These are phyloP conservation scores for Apis dorsata DNA, from an alignment of 1,140 invertebrate species.

Conservation along the genomic window DNA sequence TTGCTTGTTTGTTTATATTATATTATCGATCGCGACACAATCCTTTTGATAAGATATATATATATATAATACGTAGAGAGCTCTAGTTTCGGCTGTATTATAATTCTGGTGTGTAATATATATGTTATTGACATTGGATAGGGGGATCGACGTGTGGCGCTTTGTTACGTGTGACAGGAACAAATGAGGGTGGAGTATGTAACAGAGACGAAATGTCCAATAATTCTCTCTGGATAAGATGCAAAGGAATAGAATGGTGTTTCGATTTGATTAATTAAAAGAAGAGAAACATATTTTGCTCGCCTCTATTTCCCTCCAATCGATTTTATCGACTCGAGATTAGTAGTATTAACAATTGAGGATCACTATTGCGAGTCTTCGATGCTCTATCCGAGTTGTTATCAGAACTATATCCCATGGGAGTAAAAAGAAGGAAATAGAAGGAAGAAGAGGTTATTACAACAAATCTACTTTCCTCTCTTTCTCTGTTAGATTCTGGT, in stretches of 20 bases:
- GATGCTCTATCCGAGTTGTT: constrained; percentile 40
- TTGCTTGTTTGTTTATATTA: not conserved
- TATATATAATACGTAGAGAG: too few relatives aligned
- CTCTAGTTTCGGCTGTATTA: not conserved
- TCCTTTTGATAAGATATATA: not conserved
- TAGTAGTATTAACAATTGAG: not conserved
- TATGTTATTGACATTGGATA: not conserved
- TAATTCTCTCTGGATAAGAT: not conserved
- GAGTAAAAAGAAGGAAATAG: not conserved
- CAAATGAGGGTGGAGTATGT: not conserved
- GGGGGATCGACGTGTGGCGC: not conserved
- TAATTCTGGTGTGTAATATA: not conserved
- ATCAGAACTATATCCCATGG: constrained; percentile 11
- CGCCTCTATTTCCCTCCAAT: not conserved
- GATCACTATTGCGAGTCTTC: constrained; percentile 10
- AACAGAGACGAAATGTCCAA: not conserved
- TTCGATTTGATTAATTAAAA: not conserved
- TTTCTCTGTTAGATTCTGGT: not conserved
- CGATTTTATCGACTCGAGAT: too few relatives aligned
- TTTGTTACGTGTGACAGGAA: not conserved
- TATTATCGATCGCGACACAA: not conserved
- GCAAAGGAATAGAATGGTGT: not conserved
- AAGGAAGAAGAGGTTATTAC: not conserved
- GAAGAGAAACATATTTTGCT: not conserved
- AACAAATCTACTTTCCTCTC: constrained; percentile 15